Percentiles rank a stretch among this genome's conserved stretches.
phyloP scores from a whole-genome alignment of 2,797 vertebrate species.

The Mormyrus hasselquistii region DNA sequence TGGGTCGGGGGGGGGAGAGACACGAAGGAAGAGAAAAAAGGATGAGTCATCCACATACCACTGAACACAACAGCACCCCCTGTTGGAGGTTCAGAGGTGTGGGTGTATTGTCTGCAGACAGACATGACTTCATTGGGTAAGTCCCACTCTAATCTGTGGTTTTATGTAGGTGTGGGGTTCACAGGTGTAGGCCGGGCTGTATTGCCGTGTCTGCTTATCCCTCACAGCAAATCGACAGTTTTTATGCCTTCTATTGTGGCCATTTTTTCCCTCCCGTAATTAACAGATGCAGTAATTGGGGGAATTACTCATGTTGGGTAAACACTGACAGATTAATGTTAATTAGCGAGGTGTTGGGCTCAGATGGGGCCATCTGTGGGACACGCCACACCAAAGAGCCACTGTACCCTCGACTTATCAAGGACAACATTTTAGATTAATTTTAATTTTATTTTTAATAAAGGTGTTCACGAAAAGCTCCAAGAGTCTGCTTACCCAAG shows the following conservation, averaged over 20 bases:
- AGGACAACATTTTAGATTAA: too few relatives aligned
- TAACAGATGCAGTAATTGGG: not conserved
- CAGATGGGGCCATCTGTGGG: too few relatives aligned
- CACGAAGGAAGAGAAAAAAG: conserved; percentile 37
- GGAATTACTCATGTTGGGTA: not conserved
- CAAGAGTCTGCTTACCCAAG: too few relatives aligned
- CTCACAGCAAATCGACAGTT: too few relatives aligned
- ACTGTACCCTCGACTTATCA: too few relatives aligned
- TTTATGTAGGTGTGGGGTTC: conserved; percentile 28
- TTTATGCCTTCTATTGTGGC: not conserved
- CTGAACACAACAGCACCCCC: conserved; percentile 67
- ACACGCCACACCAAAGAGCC: too few relatives aligned
- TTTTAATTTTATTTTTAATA: too few relatives aligned
- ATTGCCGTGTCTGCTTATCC: not conserved
- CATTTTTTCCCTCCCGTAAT: not conserved
- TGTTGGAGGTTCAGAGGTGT: conserved; percentile 59
- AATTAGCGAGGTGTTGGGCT: not conserved
- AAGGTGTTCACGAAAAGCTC: too few relatives aligned
- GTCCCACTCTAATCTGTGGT: conserved; percentile 43
- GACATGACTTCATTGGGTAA: conserved; percentile 59
- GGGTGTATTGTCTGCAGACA: conserved; percentile 64
- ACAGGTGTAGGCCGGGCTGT: conserved; percentile 31
- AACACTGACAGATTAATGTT: not conserved
- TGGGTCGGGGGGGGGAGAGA: conserved; percentile 13
- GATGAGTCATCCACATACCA: conserved; percentile 69